Conservation (phyloP, 2,888 invertebrate species). For the Tyria jacobaeae region DNA sequence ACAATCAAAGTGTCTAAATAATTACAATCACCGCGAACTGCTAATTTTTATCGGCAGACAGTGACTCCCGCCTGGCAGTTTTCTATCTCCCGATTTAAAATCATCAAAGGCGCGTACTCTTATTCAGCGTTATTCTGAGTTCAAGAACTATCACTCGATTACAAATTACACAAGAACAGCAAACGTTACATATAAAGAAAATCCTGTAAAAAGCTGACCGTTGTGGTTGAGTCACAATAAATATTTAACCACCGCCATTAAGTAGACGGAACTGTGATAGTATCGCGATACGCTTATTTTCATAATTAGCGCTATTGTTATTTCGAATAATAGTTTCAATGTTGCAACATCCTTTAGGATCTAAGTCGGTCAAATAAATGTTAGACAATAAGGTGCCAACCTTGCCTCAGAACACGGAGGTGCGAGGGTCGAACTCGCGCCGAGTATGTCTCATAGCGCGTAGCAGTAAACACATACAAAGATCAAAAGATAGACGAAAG, state of each 20-base stretch:
- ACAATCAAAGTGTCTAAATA: too few species aligned
- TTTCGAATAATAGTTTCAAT: slow-evolving; percentile 13
- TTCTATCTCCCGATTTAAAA: too few species aligned
- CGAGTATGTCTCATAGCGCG: not conserved
- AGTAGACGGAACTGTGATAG: not conserved
- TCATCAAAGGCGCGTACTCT: too few species aligned
- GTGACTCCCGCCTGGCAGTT: too few species aligned
- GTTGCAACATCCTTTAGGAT: slow-evolving; percentile 29
- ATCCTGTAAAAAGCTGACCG: too few species aligned
- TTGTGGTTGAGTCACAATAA: not conserved
- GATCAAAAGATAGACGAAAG: not conserved
- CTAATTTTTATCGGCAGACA: too few species aligned
- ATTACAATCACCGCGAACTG: too few species aligned
- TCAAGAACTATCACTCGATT: too few species aligned
- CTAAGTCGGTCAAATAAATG: slow-evolving; percentile 25
- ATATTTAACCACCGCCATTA: not conserved
- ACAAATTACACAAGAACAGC: too few species aligned
- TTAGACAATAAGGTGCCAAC: slow-evolving; percentile 34
- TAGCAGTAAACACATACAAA: too few species aligned
- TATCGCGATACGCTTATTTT: slow-evolving; percentile 10
- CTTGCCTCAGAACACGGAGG: slow-evolving; percentile 16
- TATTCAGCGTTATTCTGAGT: too few species aligned
- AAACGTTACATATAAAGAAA: too few species aligned
- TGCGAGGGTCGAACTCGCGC: not conserved
- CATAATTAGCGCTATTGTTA: slow-evolving; percentile 12